Base-by-base conservation (phyloP, 1,140 invertebrate species). In the Cyclargus thomasi region DNA sequence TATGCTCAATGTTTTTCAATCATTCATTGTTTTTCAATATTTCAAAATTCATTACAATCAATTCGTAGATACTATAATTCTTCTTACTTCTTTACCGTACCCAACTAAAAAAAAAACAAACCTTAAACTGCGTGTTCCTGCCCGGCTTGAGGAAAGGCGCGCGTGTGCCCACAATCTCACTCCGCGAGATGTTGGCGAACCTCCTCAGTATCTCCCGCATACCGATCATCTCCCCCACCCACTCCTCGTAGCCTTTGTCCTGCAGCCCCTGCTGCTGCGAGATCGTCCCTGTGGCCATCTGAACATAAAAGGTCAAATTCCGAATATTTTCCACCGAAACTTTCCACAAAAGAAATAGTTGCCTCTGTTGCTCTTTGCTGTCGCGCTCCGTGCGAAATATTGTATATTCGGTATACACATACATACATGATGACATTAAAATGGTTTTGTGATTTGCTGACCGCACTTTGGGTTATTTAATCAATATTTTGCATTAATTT, bases 191-290 rank as follows among this genome's bases (percentile, higher is more conserved):
- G 83, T 97, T 96, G 8, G 96, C 93, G 79, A 97, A 97, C 74
- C 95, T 93, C 62, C 93, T 92, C 0, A 98, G 89, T 78, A 97
- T 97, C 83, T 97, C 95, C 74, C 96, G 92, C 96, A 97, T 97
- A 47, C 97, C 97, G 73, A 98, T 96, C 95, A 97, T 97, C 92
- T 98, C 97, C 22, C 96, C 95, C 1, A 95, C 95, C 97, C 96
- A 97, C 88, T 97, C 95, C 87, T 97, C 96, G 79, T 97, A 97
- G 1, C 95, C 95, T 88, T 97, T 95, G 81, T 96, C 95, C 88
- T 97, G 95, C 1, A 97, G 88, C 29, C 96, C 96, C 82, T 95
- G 94, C 81, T 97, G 96, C 67, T 94, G 88, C 7, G 96, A 97
- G 77, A 97, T 95, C 23, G 96, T 98, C 85, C 97, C 96, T 4